Evolutionary conservation across 2,113 vertebrate genomes (phyloP).

Genomic region (Eulacestoma nigropectus): DNA sequence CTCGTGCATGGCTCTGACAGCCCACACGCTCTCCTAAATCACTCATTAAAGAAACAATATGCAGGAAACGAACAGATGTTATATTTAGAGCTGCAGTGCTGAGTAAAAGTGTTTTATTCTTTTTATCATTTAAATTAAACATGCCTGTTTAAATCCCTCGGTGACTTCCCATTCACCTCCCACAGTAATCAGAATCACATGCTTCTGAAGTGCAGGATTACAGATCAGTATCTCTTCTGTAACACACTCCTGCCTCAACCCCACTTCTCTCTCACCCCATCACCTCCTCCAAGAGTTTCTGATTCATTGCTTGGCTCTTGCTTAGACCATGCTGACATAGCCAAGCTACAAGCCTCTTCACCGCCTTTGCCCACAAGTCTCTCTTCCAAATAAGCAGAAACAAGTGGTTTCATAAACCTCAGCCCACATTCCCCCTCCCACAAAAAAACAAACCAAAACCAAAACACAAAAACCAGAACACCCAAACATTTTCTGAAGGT

Average conservation of each 20-base stretch:
- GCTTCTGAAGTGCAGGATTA: slow-evolving; percentile 4
- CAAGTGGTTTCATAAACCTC: background rate
- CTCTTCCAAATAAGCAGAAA: slow-evolving; percentile 20
- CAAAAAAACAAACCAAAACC: background rate
- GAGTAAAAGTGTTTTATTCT: slow-evolving; percentile 49
- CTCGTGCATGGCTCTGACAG: background rate
- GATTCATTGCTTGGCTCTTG: slow-evolving; percentile 48
- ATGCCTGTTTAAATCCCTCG: slow-evolving; percentile 35
- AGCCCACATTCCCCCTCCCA: background rate
- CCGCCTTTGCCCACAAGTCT: background rate
- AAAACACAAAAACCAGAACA: background rate
- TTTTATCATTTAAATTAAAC: slow-evolving; percentile 58
- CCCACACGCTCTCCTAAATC: background rate
- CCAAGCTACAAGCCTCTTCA: slow-evolving; percentile 30
- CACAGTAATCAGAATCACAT: slow-evolving; percentile 33
- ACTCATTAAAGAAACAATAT: slow-evolving; percentile 51
- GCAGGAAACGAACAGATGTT: slow-evolving; percentile 47
- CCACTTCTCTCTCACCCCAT: slow-evolving; percentile 15
- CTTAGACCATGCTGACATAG: background rate
- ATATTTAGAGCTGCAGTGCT: slow-evolving; percentile 45
- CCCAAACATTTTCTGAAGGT: background rate
- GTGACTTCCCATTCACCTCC: slow-evolving; percentile 55
- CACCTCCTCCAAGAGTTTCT: slow-evolving; percentile 51
- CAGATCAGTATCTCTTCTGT: background rate
- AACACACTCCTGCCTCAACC: background rate